These are phyloP conservation scores for Pionites leucogaster DNA, from an alignment of 2,113 vertebrate genomes.

Conservation along the genomic window DNA sequence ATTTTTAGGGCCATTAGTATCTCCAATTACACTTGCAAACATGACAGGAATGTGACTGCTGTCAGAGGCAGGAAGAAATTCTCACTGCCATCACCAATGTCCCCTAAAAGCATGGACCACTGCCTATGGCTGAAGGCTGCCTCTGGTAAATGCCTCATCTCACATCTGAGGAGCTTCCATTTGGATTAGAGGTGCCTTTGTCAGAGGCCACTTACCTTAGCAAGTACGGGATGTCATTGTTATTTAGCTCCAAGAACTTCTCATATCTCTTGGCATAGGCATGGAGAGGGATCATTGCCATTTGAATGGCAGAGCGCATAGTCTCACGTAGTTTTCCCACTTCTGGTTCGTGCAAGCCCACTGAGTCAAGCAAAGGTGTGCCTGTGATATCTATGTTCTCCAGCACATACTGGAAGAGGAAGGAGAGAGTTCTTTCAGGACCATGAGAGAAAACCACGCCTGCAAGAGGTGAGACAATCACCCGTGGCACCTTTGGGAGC, in stretches of 20 bases:
- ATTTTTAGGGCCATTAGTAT: constrained; percentile 48
- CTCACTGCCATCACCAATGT: not conserved
- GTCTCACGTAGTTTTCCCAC: constrained; percentile 77
- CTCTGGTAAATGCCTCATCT: not conserved
- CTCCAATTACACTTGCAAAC: constrained; percentile 28
- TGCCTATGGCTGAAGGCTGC: not conserved
- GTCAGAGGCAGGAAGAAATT: constrained; percentile 19
- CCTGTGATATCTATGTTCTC: constrained; percentile 79
- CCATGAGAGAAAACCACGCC: not conserved
- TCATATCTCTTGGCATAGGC: constrained; percentile 84
- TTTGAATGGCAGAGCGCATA: constrained; percentile 71
- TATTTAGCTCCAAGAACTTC: constrained; percentile 84
- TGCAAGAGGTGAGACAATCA: not conserved
- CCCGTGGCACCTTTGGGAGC: not conserved
- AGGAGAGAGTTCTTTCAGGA: not conserved
- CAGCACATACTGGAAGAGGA: constrained; percentile 81
- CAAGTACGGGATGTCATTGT: constrained; percentile 74
- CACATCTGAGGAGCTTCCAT: not conserved
- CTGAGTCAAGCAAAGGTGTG: constrained; percentile 78
- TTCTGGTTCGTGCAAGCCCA: constrained; percentile 81
- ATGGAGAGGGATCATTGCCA: constrained; percentile 81
- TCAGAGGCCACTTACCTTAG: constrained; percentile 65
- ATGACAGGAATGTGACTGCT: constrained; percentile 21
- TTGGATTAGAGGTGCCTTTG: not conserved
- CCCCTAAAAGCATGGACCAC: not conserved